Evolutionary conservation across 1,140 invertebrate genomes (phyloP).

Genomic region (Drosophila mauritiana): DNA sequence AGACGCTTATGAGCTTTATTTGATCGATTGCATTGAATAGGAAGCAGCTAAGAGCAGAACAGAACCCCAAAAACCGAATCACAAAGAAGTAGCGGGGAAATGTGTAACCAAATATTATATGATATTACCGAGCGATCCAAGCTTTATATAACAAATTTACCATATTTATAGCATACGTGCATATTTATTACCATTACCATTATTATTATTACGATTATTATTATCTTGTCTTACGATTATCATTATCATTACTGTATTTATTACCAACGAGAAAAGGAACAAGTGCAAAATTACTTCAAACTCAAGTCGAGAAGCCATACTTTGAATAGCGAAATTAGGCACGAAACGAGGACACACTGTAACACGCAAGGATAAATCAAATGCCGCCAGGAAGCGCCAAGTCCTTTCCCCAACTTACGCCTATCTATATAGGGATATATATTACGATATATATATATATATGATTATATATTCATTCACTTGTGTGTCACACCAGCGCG

Average conservation of each 20-base stretch:
- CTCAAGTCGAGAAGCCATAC: conserved; percentile 1
- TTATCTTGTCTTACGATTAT: conserved; percentile 26
- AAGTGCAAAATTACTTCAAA: conserved; percentile 32
- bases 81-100: conserved; percentile 66
- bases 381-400: background rate
- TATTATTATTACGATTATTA: conserved; percentile 49
- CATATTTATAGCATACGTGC: conserved; percentile 61
- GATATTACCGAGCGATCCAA: conserved; percentile 78
- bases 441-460: conserved; percentile 2
- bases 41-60: conserved; percentile 19
- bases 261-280: conserved; percentile 17
- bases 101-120: conserved; percentile 82
- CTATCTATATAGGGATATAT: conserved; percentile 10
- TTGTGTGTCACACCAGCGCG: conserved; percentile 1
- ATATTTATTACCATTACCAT: conserved; percentile 68
- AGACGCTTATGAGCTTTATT: conserved; percentile 83
- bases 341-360: background rate
- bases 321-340: conserved; percentile 18
- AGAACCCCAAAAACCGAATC: background rate
- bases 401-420: background rate
- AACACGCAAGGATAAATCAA: background rate
- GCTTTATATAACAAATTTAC: conserved; percentile 76
- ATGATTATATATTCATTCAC: conserved; percentile 17
- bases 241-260: conserved; percentile 38
- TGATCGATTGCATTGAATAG: conserved; percentile 69